phyloP scores from a whole-genome alignment of 1,140 invertebrate genomes.

The Drosophila simulans region DNA sequence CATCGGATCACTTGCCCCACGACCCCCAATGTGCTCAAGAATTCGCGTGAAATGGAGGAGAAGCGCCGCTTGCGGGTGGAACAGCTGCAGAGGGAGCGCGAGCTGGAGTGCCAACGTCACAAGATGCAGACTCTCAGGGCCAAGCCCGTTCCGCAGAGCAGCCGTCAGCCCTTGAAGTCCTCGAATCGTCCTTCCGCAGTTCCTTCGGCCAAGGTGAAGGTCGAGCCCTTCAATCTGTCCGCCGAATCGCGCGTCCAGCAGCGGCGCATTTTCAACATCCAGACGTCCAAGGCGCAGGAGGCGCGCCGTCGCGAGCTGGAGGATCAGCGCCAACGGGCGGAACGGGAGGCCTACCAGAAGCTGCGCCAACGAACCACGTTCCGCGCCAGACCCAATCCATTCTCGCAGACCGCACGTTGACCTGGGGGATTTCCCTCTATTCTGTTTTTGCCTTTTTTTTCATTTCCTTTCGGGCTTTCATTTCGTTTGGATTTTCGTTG shows the following conservation, averaged over 20 bases:
- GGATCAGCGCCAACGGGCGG: conserved; percentile 33
- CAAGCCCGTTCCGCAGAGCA: conserved; percentile 18
- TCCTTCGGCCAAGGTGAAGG: conserved; percentile 5
- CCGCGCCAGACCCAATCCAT: conserved; percentile 56
- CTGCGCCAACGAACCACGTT: conserved; percentile 58
- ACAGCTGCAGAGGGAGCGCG: conserved; percentile 28
- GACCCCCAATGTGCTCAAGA: conserved; percentile 62
- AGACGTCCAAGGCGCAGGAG: conserved; percentile 34
- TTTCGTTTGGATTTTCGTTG: conserved; percentile 30
- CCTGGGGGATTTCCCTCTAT: background rate
- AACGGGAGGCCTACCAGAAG: conserved; percentile 37
- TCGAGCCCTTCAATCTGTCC: conserved; percentile 50
- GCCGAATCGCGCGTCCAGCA: conserved; percentile 50
- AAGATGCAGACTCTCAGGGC: conserved; percentile 2
- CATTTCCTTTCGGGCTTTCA: conserved; percentile 10
- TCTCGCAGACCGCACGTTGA: conserved; percentile 18
- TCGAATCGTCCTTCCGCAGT: conserved; percentile 3
- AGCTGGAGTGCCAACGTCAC: conserved; percentile 10
- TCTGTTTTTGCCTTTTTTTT: background rate
- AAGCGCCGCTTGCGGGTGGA: conserved; percentile 34
- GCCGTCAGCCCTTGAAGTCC: conserved; percentile 14
- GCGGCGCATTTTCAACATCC: conserved; percentile 50
- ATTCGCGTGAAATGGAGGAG: conserved; percentile 18
- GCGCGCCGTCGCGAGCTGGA: conserved; percentile 34
- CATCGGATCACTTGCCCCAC: conserved; percentile 56